Evolutionary conservation across 30 jellyfish, hydroid and myxozoan genomes (phyloP).

Genomic region (Sanderia malayensis): DNA sequence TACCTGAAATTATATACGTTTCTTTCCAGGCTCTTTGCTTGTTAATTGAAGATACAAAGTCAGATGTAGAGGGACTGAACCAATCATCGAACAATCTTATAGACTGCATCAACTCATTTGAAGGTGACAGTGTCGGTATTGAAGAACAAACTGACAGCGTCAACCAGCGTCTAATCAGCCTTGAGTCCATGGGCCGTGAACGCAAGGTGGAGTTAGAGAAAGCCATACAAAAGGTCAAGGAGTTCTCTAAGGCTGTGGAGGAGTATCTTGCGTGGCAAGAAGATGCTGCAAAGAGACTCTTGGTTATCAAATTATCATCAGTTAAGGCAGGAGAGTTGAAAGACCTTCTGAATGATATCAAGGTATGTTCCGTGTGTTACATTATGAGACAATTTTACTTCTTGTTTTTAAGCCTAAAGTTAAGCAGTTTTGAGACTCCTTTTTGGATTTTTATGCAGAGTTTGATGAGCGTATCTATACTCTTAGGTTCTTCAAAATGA

Average conservation of each 20-base stretch:
- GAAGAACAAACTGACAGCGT: slow-evolving; percentile 41
- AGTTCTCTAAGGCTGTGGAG: slow-evolving; percentile 26
- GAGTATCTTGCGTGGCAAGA: slow-evolving; percentile 32
- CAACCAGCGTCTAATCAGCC: slow-evolving; percentile 17
- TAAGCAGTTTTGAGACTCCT: too few species aligned
- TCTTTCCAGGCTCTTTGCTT: neutral
- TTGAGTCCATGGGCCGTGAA: slow-evolving; percentile 29
- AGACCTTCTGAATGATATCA: slow-evolving; percentile 41
- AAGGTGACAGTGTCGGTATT: slow-evolving; percentile 40
- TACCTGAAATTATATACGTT: too few species aligned
- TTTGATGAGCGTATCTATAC: too few species aligned
- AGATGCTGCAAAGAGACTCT: slow-evolving; percentile 28
- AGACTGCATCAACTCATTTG: slow-evolving; percentile 18
- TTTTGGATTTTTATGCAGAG: too few species aligned
- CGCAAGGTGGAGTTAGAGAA: slow-evolving; percentile 57
- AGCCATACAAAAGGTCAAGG: slow-evolving; percentile 36
- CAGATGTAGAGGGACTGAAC: neutral
- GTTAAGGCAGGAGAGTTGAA: slow-evolving; percentile 27
- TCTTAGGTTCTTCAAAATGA: slow-evolving; percentile 82
- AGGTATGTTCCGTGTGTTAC: too few species aligned
- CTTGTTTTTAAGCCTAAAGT: too few species aligned
- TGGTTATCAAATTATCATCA: slow-evolving; percentile 41
- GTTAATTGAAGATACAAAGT: neutral
- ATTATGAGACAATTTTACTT: too few species aligned
- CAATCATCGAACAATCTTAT: slow-evolving; percentile 10